phyloP scores from a whole-genome alignment of 2,888 invertebrate species.

The Oegoconia quadripuncta region DNA sequence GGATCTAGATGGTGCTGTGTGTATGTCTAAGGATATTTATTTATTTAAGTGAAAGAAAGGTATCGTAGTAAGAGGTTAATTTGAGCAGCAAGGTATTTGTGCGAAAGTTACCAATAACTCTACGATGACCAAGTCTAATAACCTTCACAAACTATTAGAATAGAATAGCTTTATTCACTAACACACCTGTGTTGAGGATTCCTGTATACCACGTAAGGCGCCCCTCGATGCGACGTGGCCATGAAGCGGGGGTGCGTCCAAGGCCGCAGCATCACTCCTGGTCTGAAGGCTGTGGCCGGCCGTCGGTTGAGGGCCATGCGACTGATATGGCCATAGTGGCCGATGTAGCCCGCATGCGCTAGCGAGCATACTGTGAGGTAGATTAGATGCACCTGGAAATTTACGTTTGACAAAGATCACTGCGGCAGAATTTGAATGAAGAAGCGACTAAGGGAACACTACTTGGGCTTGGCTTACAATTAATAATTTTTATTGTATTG shows the following conservation, averaged over 20 bases:
- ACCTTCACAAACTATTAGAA: background rate
- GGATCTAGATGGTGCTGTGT: too few relatives aligned
- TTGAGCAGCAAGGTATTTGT: too few relatives aligned
- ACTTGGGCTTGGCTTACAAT: too few relatives aligned
- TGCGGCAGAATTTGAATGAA: background rate
- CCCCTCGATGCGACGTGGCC: conserved; percentile 49
- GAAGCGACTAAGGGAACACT: background rate
- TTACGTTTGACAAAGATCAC: too few relatives aligned
- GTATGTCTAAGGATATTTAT: too few relatives aligned
- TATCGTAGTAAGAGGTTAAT: too few relatives aligned
- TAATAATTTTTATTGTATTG: too few relatives aligned
- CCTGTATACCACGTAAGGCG: conserved; percentile 58
- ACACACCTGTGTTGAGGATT: conserved; percentile 55
- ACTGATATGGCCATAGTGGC: too few relatives aligned
- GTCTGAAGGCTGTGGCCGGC: conserved; percentile 53
- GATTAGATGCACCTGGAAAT: conserved; percentile 31
- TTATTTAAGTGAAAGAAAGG: too few relatives aligned
- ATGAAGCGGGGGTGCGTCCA: conserved; percentile 45
- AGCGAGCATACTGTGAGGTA: conserved; percentile 47
- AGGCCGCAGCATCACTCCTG: conserved; percentile 55
- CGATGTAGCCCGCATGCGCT: conserved; percentile 53
- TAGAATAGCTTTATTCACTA: too few relatives aligned
- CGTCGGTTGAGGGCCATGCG: conserved; percentile 37
- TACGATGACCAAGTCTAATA: too few relatives aligned
- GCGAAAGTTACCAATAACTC: too few relatives aligned